Percentiles rank a stretch among this genome's conserved stretches.
Evolutionary conservation across 2,888 invertebrate species (phyloP).

Genomic region (Drosophila borborema): DNA sequence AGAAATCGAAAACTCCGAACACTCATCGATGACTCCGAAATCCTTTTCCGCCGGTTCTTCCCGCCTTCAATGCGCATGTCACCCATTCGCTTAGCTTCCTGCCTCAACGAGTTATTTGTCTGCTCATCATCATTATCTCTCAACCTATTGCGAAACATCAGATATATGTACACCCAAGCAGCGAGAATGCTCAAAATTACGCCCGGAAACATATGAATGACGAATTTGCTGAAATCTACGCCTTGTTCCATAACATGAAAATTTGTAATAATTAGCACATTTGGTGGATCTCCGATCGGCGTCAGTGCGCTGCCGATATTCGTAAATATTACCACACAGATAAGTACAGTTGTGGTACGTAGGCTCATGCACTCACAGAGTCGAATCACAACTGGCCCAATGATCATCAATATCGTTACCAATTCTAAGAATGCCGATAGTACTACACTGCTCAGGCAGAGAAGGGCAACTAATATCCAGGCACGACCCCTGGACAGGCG

Average conservation of each 20-base stretch:
- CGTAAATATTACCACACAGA: slow-evolving; percentile 93
- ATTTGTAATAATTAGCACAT: slow-evolving; percentile 83
- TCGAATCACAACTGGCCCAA: slow-evolving; percentile 91
- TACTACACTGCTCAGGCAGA: too few species aligned
- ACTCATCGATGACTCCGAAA: not conserved
- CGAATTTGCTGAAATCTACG: slow-evolving; percentile 91
- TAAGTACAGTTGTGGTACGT: slow-evolving; percentile 93
- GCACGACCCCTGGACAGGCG: too few species aligned
- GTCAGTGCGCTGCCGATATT: slow-evolving; percentile 96
- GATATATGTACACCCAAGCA: slow-evolving; percentile 89
- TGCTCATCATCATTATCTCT: slow-evolving; percentile 87
- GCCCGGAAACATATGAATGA: slow-evolving; percentile 84
- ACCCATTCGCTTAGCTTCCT: slow-evolving; percentile 89
- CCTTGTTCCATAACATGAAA: slow-evolving; percentile 83
- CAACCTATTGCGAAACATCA: slow-evolving; percentile 89
- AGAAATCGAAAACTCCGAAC: slow-evolving; percentile 56
- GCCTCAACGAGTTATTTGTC: slow-evolving; percentile 91
- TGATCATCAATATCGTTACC: slow-evolving; percentile 90
- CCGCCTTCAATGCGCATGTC: slow-evolving; percentile 89
- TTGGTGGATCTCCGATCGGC: slow-evolving; percentile 95
- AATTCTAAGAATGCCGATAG: slow-evolving; percentile 91
- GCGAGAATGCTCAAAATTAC: slow-evolving; percentile 84
- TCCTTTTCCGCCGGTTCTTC: slow-evolving; percentile 85
- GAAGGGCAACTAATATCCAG: too few species aligned
- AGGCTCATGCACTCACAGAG: slow-evolving; percentile 94